These are phyloP conservation scores for Heliangelus exortis DNA, from an alignment of 2,797 vertebrate species.

Conservation along the genomic window DNA sequence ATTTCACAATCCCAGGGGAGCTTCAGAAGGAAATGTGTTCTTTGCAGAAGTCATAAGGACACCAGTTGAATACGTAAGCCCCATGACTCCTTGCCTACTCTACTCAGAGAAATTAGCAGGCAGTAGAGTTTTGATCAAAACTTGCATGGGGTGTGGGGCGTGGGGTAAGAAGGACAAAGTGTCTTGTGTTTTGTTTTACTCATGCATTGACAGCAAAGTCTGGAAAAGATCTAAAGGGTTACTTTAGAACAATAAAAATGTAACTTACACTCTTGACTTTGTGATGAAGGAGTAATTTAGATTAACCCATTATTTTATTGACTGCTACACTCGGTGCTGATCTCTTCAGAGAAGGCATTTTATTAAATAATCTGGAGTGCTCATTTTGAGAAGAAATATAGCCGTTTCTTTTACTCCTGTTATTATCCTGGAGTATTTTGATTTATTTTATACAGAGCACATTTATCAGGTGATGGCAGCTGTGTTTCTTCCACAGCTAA, in stretches of 20 bases:
- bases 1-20: not conserved
- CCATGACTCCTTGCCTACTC: not conserved
- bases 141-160: not conserved
- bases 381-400: not conserved
- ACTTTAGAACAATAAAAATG: not conserved
- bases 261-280: not conserved
- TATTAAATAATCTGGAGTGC: not conserved
- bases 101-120: not conserved
- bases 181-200: not conserved
- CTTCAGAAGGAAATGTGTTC: constrained; percentile 11
- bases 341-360: constrained; percentile 15
- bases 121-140: not conserved
- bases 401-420: not conserved
- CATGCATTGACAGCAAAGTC: not conserved
- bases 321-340: not conserved
- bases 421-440: constrained; percentile 11
- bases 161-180: not conserved
- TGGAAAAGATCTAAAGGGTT: constrained; percentile 2
- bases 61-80: not conserved
- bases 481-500: constrained; percentile 36
- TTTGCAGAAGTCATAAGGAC: not conserved
- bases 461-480: constrained; percentile 30
- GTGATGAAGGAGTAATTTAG: constrained; percentile 6
- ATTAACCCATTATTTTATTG: constrained; percentile 15
- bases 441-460: constrained; percentile 3